Evolutionary conservation across 2,888 invertebrate species (phyloP).

Genomic region (Xylota segnis): DNA sequence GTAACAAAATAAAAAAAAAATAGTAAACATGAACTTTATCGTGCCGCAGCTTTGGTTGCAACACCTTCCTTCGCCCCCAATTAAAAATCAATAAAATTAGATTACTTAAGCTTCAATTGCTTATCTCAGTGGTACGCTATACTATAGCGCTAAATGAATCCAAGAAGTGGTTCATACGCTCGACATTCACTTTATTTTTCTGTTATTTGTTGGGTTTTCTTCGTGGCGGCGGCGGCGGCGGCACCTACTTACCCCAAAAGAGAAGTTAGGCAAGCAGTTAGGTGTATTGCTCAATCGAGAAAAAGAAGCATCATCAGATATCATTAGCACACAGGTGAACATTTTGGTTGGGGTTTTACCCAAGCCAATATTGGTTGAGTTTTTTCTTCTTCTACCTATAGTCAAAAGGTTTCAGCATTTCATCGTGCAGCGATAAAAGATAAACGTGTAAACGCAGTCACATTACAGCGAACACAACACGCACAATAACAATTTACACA

Average conservation of each 20-base stretch:
- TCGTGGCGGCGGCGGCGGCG: too few species aligned
- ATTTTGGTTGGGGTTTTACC: constrained; percentile 9
- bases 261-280: constrained; percentile 20
- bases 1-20: neutral
- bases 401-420: constrained; percentile 19
- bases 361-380: constrained; percentile 9
- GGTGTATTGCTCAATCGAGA: constrained; percentile 34
- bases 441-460: constrained; percentile 23
- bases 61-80: constrained; percentile 33
- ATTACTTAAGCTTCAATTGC: constrained; percentile 39
- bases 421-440: constrained; percentile 4
- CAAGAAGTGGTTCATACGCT: constrained; percentile 30
- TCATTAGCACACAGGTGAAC: constrained; percentile 8
- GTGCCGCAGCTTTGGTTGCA: constrained; percentile 12
- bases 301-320: constrained; percentile 38
- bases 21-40: constrained; percentile 32
- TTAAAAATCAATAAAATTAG: constrained; percentile 59
- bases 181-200: constrained; percentile 23
- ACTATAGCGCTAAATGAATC: constrained; percentile 6
- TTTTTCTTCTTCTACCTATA: constrained; percentile 2
- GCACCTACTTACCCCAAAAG: constrained; percentile 19
- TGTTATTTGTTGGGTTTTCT: constrained; percentile 4
- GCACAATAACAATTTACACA: constrained; percentile 11
- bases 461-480: neutral
- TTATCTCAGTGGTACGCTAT: constrained; percentile 23